Conservation (phyloP, 2,113 vertebrate genomes). For the Himantopus leucocephalus region DNA sequence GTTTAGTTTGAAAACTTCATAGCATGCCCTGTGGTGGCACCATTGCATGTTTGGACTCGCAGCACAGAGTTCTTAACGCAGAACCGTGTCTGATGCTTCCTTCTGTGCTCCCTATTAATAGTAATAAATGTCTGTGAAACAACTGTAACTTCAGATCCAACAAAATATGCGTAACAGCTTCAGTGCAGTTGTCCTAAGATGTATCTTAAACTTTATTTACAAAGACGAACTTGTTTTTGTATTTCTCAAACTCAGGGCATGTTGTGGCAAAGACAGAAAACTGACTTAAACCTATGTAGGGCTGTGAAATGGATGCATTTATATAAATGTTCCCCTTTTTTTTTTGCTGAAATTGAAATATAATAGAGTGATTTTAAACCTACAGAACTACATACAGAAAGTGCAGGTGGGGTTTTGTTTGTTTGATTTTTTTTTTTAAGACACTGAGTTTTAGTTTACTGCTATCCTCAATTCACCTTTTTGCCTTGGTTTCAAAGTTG, state of each 20-base stretch:
- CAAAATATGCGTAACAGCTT: not conserved
- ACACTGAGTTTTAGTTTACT: not conserved
- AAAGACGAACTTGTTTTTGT: not conserved
- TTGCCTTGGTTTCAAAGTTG: not conserved
- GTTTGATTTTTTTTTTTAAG: not conserved
- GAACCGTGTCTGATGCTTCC: not conserved
- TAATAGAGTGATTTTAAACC: not conserved
- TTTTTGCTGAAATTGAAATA: not conserved
- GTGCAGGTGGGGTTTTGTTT: accelerated
- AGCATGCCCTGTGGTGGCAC: not conserved
- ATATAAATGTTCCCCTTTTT: not conserved
- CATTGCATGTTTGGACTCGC: conserved; percentile 6
- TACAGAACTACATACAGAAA: not conserved
- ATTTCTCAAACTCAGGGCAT: not conserved
- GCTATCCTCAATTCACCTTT: not conserved
- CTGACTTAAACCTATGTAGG: not conserved
- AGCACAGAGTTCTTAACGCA: not conserved
- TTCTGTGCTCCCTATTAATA: not conserved
- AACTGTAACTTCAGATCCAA: not conserved
- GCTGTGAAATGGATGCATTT: not conserved
- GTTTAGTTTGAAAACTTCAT: not conserved
- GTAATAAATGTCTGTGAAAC: not conserved
- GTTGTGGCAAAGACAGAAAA: not conserved
- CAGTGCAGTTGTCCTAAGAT: not conserved
- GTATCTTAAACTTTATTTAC: not conserved